These are phyloP conservation scores for Agonopterix arenella DNA, from an alignment of 2,888 invertebrate genomes.

Conservation along the genomic window DNA sequence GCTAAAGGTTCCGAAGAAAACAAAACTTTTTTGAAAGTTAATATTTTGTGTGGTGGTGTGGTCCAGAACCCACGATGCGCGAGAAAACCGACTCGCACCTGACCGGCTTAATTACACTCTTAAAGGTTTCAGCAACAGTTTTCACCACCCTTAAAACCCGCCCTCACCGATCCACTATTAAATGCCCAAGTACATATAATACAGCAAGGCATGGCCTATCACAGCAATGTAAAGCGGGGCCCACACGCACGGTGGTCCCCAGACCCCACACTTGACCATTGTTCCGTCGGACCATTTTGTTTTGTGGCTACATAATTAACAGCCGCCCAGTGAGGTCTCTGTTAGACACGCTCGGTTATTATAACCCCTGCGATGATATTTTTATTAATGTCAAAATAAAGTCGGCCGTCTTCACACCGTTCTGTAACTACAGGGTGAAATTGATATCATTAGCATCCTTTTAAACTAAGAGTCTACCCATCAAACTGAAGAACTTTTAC, in stretches of 20 bases:
- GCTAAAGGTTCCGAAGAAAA: too few relatives aligned
- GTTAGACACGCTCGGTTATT: slow-evolving; percentile 74
- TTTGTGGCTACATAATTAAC: slow-evolving; percentile 73
- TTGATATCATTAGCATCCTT: too few relatives aligned
- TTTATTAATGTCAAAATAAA: slow-evolving; percentile 77
- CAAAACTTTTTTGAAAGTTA: too few relatives aligned
- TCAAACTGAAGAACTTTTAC: too few relatives aligned
- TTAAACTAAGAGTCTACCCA: too few relatives aligned
- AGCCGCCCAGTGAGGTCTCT: slow-evolving; percentile 70
- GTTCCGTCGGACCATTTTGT: slow-evolving; percentile 64
- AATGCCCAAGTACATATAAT: slow-evolving; percentile 12
- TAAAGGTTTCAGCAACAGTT: too few relatives aligned
- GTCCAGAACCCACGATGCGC: too few relatives aligned
- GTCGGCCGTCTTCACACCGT: slow-evolving; percentile 47
- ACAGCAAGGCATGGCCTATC: slow-evolving; percentile 19
- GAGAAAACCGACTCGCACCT: too few relatives aligned
- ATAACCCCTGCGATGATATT: slow-evolving; percentile 74
- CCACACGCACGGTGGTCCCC: slow-evolving; percentile 54
- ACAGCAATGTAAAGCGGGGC: slow-evolving; percentile 40
- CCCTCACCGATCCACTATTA: background rate
- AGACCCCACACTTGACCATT: slow-evolving; percentile 65
- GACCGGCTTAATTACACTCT: too few relatives aligned
- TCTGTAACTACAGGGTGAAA: slow-evolving; percentile 18
- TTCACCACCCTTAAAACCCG: too few relatives aligned
- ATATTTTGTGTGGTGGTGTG: too few relatives aligned